A percentile compares a stretch with the other conserved stretches of the same genome.
Conservation (phyloP, 2,113 vertebrate species). For the Xenopus tropicalis region UCB_Xtro_10.0 CM004448.2:133388501-133389000, state of each 20-base stretch:
- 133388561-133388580: not conserved
- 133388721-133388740: not conserved
- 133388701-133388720: constrained; percentile 6
- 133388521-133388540: no score
- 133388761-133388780: not conserved
- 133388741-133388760: constrained; percentile 6
- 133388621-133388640: not conserved
- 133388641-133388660: not conserved
- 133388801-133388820: constrained; percentile 7
- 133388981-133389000: no score
- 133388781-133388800: constrained; percentile 9
- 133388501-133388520: no score
- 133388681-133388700: not conserved
- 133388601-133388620: not conserved
- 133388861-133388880: not conserved
- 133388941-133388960: no score
- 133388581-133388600: not conserved
- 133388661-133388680: not conserved
- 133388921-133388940: not conserved
- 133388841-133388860: not conserved
- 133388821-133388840: constrained; percentile 6
- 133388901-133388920: not conserved
- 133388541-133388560: not conserved
- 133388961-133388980: no score
- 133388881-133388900: not conserved